Base-by-base conservation (phyloP, 2,797 vertebrate species). In the Cyprinodon diabolis region DNA sequence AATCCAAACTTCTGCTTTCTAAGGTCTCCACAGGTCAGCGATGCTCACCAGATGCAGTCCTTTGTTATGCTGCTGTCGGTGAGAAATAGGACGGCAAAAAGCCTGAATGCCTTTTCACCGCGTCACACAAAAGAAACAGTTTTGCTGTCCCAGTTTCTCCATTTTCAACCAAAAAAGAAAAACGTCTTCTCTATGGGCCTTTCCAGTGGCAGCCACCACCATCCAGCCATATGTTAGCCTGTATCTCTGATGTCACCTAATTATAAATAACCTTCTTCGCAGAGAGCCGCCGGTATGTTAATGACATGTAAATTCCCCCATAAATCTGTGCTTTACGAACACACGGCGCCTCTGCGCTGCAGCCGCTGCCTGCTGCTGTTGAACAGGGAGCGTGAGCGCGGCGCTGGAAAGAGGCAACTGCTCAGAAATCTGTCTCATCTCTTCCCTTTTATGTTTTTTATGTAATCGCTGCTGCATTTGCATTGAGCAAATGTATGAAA, bases 261-360 rank as follows among this genome's bases (percentile, higher is more conserved):
- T 94, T 94, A 93, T 93, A 92, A 93, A 93, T 92, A 94, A 91
- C 90, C 89, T 93, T 88, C 86, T 92, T 93, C 93, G 92, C 93
- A 86, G 81, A 86, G 81, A 82, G 87, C 88, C 78, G 76, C 84
- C 90, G 90, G 90, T 93, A 93, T 94, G 93, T 92, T 94, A 94
- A 94, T 93, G 87, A 93, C 86, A 93, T 94, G 92, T 86, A 93
- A 94, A 94, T 95, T 90, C 65, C 71, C 52, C 82, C 86, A 92
- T 92, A 93, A 93, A 93, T 94, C 88, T 87, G 85, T 68, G 86
- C 89, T 91, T 92, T 90, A 92, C 76, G 73, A 88, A 90, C 81
- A 70, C 75, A 87, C 82, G 83, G 79, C 73, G 90, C 79, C 84
- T 89, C 48, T 84, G 89, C 79, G 63, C 75, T 75, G 12, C 66